These are phyloP conservation scores for Polyommatus iphigenia DNA, from an alignment of 2,888 invertebrate species.

Conservation along the genomic window DNA sequence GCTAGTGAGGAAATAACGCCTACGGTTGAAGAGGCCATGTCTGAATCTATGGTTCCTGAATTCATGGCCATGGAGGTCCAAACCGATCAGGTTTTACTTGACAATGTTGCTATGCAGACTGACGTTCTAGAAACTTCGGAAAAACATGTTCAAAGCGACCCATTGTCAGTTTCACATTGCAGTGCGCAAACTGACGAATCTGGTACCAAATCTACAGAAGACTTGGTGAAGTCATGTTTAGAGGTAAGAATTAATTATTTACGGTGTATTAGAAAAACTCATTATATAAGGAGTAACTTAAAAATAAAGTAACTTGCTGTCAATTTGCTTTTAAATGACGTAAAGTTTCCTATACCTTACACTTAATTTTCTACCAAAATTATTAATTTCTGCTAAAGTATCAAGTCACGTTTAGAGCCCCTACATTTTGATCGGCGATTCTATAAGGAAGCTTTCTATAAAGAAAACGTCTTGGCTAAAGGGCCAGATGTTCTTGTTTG, in stretches of 20 bases:
- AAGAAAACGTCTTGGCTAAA: too few relatives aligned
- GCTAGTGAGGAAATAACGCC: slow-evolving; percentile 37
- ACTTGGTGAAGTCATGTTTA: slow-evolving; percentile 55
- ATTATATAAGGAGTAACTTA: too few relatives aligned
- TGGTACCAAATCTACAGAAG: slow-evolving; percentile 54
- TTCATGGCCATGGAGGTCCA: slow-evolving; percentile 44
- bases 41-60: slow-evolving; percentile 42
- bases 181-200: slow-evolving; percentile 57
- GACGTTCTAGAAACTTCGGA: slow-evolving; percentile 39
- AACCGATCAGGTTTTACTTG: slow-evolving; percentile 31
- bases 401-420: too few relatives aligned
- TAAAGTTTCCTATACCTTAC: too few relatives aligned
- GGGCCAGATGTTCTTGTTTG: too few relatives aligned
- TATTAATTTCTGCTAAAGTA: too few relatives aligned
- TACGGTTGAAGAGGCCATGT: slow-evolving; percentile 39
- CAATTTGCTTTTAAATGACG: too few relatives aligned
- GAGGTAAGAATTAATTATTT: slow-evolving; percentile 54
- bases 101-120: slow-evolving; percentile 49
- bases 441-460: too few relatives aligned
- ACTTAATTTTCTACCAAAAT: too few relatives aligned
- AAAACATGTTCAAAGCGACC: slow-evolving; percentile 46
- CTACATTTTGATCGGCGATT: too few relatives aligned
- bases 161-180: slow-evolving; percentile 41
- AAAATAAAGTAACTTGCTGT: too few relatives aligned
- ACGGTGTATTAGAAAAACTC: not conserved